Conservation (phyloP, 2,113 vertebrate species). For the Camarhynchus parvulus region DNA sequence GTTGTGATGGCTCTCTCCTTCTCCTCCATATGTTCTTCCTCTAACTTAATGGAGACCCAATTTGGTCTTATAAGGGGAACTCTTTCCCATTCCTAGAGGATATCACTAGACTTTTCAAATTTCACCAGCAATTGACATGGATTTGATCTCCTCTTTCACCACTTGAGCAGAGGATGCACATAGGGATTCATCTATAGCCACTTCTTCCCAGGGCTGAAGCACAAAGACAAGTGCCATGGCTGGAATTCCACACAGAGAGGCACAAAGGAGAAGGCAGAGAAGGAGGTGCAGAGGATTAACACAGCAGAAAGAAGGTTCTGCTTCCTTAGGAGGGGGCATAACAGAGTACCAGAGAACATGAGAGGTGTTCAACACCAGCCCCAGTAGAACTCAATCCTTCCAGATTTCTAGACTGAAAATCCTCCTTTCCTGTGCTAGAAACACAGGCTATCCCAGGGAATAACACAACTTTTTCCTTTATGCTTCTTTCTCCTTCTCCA, state of each 20-base stretch:
- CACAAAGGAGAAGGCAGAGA: background rate
- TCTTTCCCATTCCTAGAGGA: background rate
- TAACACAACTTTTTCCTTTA: background rate
- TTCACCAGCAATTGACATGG: background rate
- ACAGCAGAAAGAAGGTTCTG: background rate
- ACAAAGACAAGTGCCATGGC: background rate
- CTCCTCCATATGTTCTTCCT: background rate
- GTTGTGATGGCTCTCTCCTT: background rate
- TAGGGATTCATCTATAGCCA: background rate
- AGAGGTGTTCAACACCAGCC: background rate
- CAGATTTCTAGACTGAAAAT: background rate
- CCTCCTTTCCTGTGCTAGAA: background rate
- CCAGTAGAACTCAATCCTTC: background rate
- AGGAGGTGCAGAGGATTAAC: background rate
- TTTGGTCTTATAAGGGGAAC: background rate
- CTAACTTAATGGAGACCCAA: background rate
- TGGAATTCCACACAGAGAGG: background rate
- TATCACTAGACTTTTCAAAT: background rate
- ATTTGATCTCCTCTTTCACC: background rate
- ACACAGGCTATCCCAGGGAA: background rate
- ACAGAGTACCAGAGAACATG: background rate
- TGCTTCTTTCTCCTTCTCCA: background rate
- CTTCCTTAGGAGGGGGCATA: background rate
- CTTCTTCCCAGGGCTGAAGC: background rate
- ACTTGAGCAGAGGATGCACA: background rate